Evolutionary conservation across 2,113 vertebrate species (phyloP).

Genomic region (Gambusia holbrooki): DNA sequence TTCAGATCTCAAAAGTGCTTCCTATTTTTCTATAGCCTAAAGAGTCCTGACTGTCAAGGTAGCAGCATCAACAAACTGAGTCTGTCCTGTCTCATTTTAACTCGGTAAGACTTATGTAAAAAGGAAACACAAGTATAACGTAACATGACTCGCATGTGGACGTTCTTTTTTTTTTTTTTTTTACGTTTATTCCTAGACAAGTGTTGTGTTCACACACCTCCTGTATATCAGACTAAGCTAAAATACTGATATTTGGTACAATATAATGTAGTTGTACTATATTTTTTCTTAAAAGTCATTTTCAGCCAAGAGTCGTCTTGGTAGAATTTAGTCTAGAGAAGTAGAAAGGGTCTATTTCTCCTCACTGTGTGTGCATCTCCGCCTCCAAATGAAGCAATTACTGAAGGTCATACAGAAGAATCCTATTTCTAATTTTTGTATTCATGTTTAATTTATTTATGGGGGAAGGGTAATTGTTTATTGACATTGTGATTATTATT

Average conservation of each 20-base stretch:
- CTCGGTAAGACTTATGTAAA: slow-evolving; percentile 55
- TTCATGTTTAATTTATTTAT: slow-evolving; percentile 67
- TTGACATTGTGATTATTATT: slow-evolving; percentile 69
- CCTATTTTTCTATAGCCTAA: slow-evolving; percentile 63
- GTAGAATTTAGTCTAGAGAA: slow-evolving; percentile 49
- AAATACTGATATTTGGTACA: slow-evolving; percentile 59
- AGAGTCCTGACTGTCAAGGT: slow-evolving; percentile 43
- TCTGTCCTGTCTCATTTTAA: slow-evolving; percentile 36
- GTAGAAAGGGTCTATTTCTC: slow-evolving; percentile 58
- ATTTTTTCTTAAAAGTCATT: slow-evolving; percentile 59
- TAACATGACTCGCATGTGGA: slow-evolving; percentile 53
- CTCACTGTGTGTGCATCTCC: slow-evolving; percentile 75
- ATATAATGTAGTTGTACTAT: slow-evolving; percentile 54
- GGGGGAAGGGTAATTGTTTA: slow-evolving; percentile 63
- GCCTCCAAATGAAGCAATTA: slow-evolving; percentile 69
- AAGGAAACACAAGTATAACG: slow-evolving; percentile 33
- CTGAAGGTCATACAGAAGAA: slow-evolving; percentile 51
- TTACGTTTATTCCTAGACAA: slow-evolving; percentile 27
- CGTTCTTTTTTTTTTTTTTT: slow-evolving; percentile 57
- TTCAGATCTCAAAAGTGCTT: slow-evolving; percentile 69
- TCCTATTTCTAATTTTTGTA: slow-evolving; percentile 66
- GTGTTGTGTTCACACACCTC: slow-evolving; percentile 35
- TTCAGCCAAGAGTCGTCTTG: slow-evolving; percentile 50
- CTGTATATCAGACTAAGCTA: slow-evolving; percentile 30
- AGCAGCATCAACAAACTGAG: slow-evolving; percentile 57